Evolutionary conservation across 2,113 vertebrate species (phyloP).

Genomic region (Ctenomys sociabilis): DNA sequence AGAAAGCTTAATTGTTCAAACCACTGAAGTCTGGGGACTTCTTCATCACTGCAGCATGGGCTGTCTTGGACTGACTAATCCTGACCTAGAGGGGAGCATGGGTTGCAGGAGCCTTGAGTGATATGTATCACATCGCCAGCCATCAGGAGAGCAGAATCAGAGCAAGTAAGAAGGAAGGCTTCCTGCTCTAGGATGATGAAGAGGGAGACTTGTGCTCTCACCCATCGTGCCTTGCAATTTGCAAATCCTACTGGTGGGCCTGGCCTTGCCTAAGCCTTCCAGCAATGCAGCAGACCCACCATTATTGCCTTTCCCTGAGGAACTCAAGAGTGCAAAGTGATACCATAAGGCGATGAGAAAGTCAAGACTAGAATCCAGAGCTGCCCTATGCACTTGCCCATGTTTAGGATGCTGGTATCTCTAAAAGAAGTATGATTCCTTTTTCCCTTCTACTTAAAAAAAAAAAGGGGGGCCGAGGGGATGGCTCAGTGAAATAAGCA

Average conservation of each 20-base stretch:
- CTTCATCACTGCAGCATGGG: conserved; percentile 1
- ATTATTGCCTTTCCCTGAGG: background rate
- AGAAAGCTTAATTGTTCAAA: background rate
- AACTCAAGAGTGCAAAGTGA: conserved; percentile 15
- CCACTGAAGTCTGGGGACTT: background rate
- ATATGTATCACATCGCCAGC: background rate
- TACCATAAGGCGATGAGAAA: background rate
- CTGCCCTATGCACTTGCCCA: background rate
- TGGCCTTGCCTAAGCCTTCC: background rate
- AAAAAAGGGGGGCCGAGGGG: too few relatives aligned
- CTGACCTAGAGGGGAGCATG: background rate
- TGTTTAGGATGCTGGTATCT: background rate
- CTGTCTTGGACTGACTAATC: background rate
- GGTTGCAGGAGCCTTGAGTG: background rate
- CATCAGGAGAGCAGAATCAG: background rate
- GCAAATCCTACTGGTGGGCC: background rate
- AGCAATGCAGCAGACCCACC: background rate
- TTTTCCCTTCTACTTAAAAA: background rate
- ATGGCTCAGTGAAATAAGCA: too few relatives aligned
- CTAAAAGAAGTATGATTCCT: background rate
- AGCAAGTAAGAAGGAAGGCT: background rate
- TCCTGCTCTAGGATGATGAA: background rate
- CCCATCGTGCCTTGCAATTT: background rate
- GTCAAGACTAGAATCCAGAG: background rate
- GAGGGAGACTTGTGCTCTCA: background rate